These are phyloP conservation scores for Unio pictorum DNA, from an alignment of 2,888 invertebrate genomes.

Conservation along the genomic window DNA sequence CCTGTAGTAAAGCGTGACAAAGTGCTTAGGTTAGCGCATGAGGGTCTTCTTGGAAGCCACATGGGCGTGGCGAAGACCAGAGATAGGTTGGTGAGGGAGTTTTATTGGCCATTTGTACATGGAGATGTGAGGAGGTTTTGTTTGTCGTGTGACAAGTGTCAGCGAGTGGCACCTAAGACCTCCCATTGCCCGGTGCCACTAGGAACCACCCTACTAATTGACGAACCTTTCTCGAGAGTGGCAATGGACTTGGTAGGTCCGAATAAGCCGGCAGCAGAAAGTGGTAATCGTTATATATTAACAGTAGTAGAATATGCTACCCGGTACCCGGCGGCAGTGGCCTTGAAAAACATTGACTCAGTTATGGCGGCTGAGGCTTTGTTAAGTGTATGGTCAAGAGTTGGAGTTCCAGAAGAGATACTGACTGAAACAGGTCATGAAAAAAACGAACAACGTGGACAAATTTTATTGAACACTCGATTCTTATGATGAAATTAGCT, in stretches of 20 bases:
- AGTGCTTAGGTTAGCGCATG: too few species aligned
- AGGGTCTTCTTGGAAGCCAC: too few species aligned
- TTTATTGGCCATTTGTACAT: too few species aligned
- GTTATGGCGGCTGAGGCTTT: slow-evolving; percentile 2
- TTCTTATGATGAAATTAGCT: too few species aligned
- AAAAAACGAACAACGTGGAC: slow-evolving; percentile 4
- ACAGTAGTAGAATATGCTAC: slow-evolving; percentile 1
- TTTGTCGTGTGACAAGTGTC: too few species aligned
- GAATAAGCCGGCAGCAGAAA: background rate
- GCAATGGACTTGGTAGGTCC: background rate
- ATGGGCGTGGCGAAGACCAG: too few species aligned
- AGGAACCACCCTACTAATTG: background rate
- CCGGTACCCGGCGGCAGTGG: background rate
- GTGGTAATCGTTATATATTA: background rate
- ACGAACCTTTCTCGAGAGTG: background rate
- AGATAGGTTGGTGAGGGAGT: too few species aligned
- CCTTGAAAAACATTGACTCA: background rate
- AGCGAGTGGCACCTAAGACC: too few species aligned
- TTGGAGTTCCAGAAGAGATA: slow-evolving; percentile 1
- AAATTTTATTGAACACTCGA: too few species aligned
- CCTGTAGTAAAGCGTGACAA: too few species aligned
- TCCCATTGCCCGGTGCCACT: background rate
- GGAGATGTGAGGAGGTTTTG: too few species aligned
- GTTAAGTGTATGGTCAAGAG: background rate
- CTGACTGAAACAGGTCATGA: background rate